Base-by-base conservation (phyloP, 2,797 vertebrate genomes). In the Neosilurus hyrtlii region DNA sequence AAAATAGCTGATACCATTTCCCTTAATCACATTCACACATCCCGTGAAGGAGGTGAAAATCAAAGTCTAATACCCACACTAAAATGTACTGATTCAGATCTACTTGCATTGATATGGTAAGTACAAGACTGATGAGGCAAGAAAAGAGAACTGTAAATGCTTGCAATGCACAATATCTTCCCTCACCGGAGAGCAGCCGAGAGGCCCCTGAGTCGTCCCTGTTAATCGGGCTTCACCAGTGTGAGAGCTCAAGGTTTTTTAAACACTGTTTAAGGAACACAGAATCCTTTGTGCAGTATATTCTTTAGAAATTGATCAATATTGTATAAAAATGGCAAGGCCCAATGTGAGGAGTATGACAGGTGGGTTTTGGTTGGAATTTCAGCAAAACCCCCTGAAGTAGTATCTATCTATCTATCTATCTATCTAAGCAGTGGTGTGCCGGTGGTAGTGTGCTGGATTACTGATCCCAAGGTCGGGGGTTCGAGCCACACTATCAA, bases 251-350 rank as follows among this genome's bases (percentile, higher is more conserved):
- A 88, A 89, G 91, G 91, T 94, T 92, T 91, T 86, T 94, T 94
- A 94, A 94, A 93, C 90, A 90, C 90, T 93, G 86, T 91, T 93
- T 93, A 90, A 94, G 91, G 91, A 92, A 89, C 90, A 91, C 91
- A 91, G 90, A 84, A 91, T 88, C 90, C 88, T 91, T 90, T 90
- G 88, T 92, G 91, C 85, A 52, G 54, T 85, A 37, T 89, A 92
- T 92, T 93, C 93, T 95, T 93, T 91, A 95, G 89, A 92, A 90
- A 90, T 87, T 92, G 90, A 92, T 92, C 94, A 95, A 93, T 91
- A 93, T 93, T 92, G 91, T 93, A 92, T 91, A 89, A 90, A 88
- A 90, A 88, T 90, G 92, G 91, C 93, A 92, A 93, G 88, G 85
- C 88, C 79, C 89, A 88, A 90, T 88, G 87, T 89, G 87, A 88